Base-by-base conservation (phyloP, 64 coral and sea anemone species). In the Stichodactyla mertensii region DNA sequence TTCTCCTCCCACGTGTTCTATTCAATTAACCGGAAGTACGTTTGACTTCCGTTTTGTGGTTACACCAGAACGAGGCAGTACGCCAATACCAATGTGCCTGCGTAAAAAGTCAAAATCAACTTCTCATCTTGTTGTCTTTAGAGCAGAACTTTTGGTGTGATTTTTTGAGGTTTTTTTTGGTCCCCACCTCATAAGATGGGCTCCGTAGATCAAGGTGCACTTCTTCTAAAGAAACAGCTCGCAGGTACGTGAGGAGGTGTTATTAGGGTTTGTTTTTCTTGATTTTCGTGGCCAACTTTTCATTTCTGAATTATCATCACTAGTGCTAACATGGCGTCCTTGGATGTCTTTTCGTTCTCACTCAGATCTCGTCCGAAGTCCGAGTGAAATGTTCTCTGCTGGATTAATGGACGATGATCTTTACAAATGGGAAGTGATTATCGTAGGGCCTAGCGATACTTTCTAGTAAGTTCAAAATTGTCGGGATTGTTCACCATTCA, bases 341-440 rank as follows among this genome's bases (percentile, higher is more conserved):
- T 45, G 36, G 36, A 45, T 45, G 36, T 83, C 52, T 62, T 82
- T 87, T 91, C 64, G 16, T 83, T 87, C 36, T 92, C 70, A 14
- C 55, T 70, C 86, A 99, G 97, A 99, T 84, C 93, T 99, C 52
- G 79, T 26, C 51, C 90, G 61, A 86, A 92, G 95, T 58, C 89
- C 86, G 19, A 83, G 88, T 54, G 97, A 99, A 19, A 90, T 91
- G 13, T 99, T 99, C 87, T 99, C 97, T 71, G 97, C 97, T 81
- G 97, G 97, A 26, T 88, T 99, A 79, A 84, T 95, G 11, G 97
- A 99, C 84, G 93, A 99, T 10, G 93, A 99, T 59, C 36, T 99
- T 20, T 99, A 77, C 55, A 92, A 95, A 86, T 99, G 97, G 97
- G 97, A 99, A 92, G 79, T 99, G 4, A 55, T 94, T 53, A 88